Conservation (phyloP, 2,888 invertebrate genomes). For the Reticulitermes lucifugus region DNA sequence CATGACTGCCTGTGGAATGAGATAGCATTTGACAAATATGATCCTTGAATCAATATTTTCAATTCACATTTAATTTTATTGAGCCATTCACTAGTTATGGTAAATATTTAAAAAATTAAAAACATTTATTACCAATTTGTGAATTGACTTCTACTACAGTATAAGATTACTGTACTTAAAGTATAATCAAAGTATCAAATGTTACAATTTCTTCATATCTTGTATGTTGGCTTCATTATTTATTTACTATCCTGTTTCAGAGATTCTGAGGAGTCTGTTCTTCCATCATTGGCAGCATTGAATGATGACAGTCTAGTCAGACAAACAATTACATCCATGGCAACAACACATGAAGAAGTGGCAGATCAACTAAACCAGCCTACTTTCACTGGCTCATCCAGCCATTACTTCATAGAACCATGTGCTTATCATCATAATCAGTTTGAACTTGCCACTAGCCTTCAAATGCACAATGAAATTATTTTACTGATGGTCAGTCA, state of each 20-base stretch:
- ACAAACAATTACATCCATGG: background rate
- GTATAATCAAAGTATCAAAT: no score
- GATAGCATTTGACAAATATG: no score
- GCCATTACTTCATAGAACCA: slow-evolving; percentile 58
- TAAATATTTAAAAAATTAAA: no score
- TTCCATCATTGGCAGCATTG: background rate
- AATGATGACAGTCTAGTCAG: background rate
- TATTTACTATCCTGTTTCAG: background rate
- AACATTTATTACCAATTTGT: no score
- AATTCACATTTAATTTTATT: no score
- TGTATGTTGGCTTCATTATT: no score
- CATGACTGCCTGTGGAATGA: no score
- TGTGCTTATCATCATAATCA: slow-evolving; percentile 58
- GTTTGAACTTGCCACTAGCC: slow-evolving; percentile 58
- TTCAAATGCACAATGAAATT: slow-evolving; percentile 57
- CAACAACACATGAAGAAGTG: slow-evolving; percentile 43
- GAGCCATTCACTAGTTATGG: no score
- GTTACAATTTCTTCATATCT: no score
- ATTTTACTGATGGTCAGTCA: slow-evolving; percentile 53
- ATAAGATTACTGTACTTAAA: no score
- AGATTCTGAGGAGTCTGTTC: background rate
- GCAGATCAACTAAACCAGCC: slow-evolving; percentile 46
- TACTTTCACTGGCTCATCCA: slow-evolving; percentile 55
- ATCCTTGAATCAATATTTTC: no score
- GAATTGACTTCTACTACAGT: no score